Evolutionary conservation across 2,797 vertebrate species (phyloP).

Genomic region (Xyrichtys novacula): DNA sequence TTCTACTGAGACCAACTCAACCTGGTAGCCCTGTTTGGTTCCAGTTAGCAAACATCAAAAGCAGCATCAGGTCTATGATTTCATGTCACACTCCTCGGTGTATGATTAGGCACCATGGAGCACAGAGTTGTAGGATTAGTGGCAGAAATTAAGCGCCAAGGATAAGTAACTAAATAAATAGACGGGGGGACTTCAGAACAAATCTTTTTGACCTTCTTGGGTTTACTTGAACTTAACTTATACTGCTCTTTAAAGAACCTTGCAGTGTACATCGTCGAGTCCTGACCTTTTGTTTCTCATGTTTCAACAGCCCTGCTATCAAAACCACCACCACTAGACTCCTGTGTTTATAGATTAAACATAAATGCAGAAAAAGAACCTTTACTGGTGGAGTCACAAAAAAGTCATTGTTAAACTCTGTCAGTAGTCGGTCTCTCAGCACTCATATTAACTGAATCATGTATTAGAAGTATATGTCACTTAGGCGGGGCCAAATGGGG

Average conservation of each 20-base stretch:
- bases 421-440: too few relatives aligned
- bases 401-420: too few relatives aligned
- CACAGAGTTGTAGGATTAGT: slow-evolving; percentile 24
- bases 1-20: slow-evolving; percentile 68
- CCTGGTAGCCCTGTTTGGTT: slow-evolving; percentile 56
- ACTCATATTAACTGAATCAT: too few relatives aligned
- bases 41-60: slow-evolving; percentile 66
- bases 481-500: too few relatives aligned
- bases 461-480: too few relatives aligned
- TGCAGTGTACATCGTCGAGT: too few relatives aligned
- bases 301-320: background rate
- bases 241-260: background rate
- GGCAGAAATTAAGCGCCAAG: slow-evolving; percentile 57
- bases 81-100: slow-evolving; percentile 51
- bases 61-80: slow-evolving; percentile 65
- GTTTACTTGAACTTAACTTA: slow-evolving; percentile 28
- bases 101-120: slow-evolving; percentile 58
- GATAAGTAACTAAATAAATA: slow-evolving; percentile 63
- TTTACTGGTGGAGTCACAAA: too few relatives aligned
- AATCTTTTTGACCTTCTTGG: slow-evolving; percentile 55
- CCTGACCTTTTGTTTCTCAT: background rate
- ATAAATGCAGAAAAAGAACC: too few relatives aligned
- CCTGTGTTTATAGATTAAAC: too few relatives aligned
- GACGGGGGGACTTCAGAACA: slow-evolving; percentile 59
- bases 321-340: background rate